Evolutionary conservation across 2,888 invertebrate species (phyloP).

Genomic region (Lithosia quadra): DNA sequence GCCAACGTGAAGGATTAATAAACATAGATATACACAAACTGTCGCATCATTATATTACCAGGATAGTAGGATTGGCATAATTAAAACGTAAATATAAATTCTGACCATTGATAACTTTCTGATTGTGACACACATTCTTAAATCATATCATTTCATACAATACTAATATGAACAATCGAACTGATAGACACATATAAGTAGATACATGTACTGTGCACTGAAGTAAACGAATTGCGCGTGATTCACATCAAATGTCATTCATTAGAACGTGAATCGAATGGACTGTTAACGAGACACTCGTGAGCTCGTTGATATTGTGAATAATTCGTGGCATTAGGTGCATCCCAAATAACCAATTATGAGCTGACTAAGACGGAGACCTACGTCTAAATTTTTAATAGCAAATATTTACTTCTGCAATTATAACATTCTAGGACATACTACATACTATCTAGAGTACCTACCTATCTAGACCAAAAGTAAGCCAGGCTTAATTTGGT

Average conservation of each 20-base stretch:
- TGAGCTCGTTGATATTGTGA: conserved; percentile 25
- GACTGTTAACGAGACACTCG: conserved; percentile 31
- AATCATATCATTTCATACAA: not conserved
- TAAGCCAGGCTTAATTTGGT: no score
- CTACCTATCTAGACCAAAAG: no score
- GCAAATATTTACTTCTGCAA: not conserved
- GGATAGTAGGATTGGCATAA: not conserved
- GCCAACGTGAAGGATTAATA: not conserved
- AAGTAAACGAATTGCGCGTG: conserved; percentile 56
- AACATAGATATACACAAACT: not conserved
- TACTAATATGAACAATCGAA: not conserved
- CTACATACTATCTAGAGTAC: no score
- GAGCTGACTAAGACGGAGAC: conserved; percentile 13
- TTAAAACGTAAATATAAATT: not conserved
- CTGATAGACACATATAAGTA: not conserved
- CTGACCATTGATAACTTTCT: not conserved
- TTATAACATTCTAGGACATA: not conserved
- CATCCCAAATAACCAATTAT: conserved; percentile 35
- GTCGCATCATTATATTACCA: not conserved
- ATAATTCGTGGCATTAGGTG: conserved; percentile 20
- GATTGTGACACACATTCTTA: not conserved
- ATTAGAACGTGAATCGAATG: conserved; percentile 54
- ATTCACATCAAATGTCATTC: conserved; percentile 55
- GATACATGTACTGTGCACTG: conserved; percentile 31
- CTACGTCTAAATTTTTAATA: not conserved